Conservation (phyloP, 2,797 vertebrate species). For the Oreonectes daqikongensis region DNA sequence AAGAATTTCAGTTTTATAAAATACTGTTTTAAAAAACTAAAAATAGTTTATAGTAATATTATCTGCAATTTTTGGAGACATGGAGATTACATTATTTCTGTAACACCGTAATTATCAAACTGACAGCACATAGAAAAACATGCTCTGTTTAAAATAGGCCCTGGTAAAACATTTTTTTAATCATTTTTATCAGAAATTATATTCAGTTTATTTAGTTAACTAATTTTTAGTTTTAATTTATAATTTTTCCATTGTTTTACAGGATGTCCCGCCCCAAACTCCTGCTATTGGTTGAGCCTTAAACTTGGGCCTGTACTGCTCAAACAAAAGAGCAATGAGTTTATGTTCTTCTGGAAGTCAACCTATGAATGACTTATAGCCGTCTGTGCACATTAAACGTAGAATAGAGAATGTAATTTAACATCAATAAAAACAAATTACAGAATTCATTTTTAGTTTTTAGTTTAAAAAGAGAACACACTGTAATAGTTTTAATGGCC, state of each 20-base stretch:
- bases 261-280: background rate
- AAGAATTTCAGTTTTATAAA: background rate
- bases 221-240: too few species aligned
- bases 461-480: background rate
- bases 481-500: background rate
- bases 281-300: background rate
- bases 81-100: too few species aligned
- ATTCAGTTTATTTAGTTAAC: too few species aligned
- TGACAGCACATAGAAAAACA: too few species aligned
- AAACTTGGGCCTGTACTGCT: background rate
- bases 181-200: too few species aligned
- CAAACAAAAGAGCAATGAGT: background rate
- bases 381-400: background rate
- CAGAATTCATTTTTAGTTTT: background rate
- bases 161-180: too few species aligned
- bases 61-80: too few species aligned
- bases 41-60: too few species aligned
- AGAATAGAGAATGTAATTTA: background rate
- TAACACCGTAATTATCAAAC: too few species aligned
- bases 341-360: background rate
- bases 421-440: background rate
- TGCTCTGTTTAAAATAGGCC: too few species aligned
- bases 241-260: too few species aligned
- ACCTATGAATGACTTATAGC: background rate
- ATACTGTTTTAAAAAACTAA: too few species aligned